phyloP scores from a whole-genome alignment of 2,113 vertebrate genomes.

The Desmodus rotundus region DNA sequence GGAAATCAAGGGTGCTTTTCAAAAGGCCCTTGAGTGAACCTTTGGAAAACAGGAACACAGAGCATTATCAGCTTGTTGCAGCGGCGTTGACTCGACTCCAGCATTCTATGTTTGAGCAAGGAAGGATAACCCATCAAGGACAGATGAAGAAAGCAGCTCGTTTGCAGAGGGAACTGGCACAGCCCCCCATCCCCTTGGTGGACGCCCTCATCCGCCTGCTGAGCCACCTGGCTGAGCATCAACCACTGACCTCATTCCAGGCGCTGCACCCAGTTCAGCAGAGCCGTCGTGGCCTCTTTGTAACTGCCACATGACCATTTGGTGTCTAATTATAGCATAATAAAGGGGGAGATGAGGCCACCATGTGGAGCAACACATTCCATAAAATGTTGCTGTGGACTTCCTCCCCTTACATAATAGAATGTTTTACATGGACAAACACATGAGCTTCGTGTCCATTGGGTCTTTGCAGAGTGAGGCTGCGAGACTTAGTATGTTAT shows the following conservation, averaged over 20 bases:
- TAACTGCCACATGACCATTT: background rate
- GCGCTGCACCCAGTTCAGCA: background rate
- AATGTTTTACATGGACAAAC: background rate
- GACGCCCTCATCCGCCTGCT: background rate
- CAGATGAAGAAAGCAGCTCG: background rate
- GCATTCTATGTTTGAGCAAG: slow-evolving; percentile 22
- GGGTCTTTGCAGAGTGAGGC: background rate
- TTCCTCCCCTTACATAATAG: background rate
- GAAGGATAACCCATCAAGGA: slow-evolving; percentile 12
- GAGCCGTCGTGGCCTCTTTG: background rate
- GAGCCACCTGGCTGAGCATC: background rate
- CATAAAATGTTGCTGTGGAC: background rate
- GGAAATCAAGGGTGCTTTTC: slow-evolving; percentile 59
- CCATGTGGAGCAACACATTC: background rate
- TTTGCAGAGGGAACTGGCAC: background rate
- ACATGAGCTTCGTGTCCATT: background rate
- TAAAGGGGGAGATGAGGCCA: background rate
- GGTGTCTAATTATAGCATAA: background rate
- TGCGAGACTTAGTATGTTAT: background rate
- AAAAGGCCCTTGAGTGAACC: slow-evolving; percentile 23
- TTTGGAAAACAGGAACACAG: slow-evolving; percentile 43
- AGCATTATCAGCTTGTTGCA: background rate
- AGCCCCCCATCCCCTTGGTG: accelerated
- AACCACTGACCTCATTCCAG: accelerated
- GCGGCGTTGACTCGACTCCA: background rate